Conservation (phyloP, 2,113 vertebrate genomes). For the Amblyornis subalaris region DNA sequence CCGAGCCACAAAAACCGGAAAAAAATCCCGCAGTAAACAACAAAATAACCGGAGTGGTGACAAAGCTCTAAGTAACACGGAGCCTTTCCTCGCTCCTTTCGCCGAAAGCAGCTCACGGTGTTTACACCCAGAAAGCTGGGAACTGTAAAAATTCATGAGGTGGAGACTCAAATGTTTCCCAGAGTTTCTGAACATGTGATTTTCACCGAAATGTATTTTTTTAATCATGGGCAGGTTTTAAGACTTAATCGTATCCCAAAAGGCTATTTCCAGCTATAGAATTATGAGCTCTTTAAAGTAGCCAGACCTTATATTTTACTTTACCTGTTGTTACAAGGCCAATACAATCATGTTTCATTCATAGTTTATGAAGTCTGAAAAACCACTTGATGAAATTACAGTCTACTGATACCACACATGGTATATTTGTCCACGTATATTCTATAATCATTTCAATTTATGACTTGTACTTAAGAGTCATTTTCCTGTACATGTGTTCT, state of each 20-base stretch:
- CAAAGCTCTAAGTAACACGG: fast-evolving
- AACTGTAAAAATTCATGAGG: constrained; percentile 53
- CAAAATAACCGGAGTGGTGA: background rate
- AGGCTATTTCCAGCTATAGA: constrained; percentile 44
- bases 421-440: constrained; percentile 60
- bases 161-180: constrained; percentile 25
- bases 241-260: constrained; percentile 50
- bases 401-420: constrained; percentile 55
- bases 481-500: constrained; percentile 67
- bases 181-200: constrained; percentile 2
- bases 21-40: background rate
- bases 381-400: constrained; percentile 69
- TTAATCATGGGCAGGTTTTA: constrained; percentile 41
- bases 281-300: constrained; percentile 45
- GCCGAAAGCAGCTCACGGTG: background rate
- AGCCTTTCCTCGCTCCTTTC: background rate
- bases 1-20: background rate
- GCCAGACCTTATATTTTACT: constrained; percentile 43
- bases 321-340: constrained; percentile 50
- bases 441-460: constrained; percentile 67
- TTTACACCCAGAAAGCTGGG: constrained; percentile 28
- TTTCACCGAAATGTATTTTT: constrained; percentile 22
- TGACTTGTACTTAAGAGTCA: constrained; percentile 64
- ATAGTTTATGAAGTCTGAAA: constrained; percentile 66
- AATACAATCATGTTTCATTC: constrained; percentile 60